Conservation (phyloP, 2,797 vertebrate genomes). For the Nasua narica region DNA sequence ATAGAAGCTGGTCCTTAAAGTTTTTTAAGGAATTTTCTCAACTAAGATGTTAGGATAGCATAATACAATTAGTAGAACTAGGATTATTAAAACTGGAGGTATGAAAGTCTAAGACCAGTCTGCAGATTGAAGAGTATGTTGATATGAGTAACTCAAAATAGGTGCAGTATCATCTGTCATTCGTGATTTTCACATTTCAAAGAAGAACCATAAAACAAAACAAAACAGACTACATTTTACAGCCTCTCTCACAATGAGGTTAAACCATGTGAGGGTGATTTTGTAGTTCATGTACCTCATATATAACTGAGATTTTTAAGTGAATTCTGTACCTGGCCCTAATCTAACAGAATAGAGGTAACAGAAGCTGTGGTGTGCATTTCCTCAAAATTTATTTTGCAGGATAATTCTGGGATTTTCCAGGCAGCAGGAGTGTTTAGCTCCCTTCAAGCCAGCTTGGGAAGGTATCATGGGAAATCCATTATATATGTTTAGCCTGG, state of each 20-base stretch:
- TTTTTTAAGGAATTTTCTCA: neutral
- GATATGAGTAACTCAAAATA: neutral
- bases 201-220: neutral
- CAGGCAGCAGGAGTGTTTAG: neutral
- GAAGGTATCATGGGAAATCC: neutral
- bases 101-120: neutral
- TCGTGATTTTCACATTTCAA: neutral
- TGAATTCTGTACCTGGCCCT: neutral
- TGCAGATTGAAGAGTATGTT: neutral
- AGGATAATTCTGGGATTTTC: neutral
- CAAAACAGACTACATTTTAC: neutral
- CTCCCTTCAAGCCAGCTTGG: neutral
- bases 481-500: neutral
- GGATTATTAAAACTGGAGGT: neutral
- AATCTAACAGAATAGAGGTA: neutral
- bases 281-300: neutral
- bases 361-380: neutral
- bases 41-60: neutral
- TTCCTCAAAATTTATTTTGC: neutral
- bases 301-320: neutral
- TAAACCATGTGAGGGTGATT: neutral
- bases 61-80: neutral
- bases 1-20: neutral
- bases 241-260: neutral
- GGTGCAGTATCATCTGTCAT: neutral